A percentile compares a stretch with the other conserved stretches of the same genome.
Evolutionary conservation across 2,888 invertebrate species (phyloP).

Genomic region (Thumatha senex): DNA sequence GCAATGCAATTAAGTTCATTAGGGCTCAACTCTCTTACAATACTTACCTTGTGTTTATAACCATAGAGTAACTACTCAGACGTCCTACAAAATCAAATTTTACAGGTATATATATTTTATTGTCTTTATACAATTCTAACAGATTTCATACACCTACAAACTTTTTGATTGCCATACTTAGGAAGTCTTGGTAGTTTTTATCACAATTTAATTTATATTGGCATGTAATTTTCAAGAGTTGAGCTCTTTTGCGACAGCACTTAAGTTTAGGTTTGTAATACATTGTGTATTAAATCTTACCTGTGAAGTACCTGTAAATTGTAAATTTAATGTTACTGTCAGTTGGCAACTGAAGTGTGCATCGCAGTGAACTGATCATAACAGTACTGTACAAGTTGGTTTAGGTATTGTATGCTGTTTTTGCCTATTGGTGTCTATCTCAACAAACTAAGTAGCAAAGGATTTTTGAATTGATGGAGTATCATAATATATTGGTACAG

Average conservation of each 20-base stretch:
- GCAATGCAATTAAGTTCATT: constrained; percentile 77
- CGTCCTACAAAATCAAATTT: constrained; percentile 36
- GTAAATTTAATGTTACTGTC: constrained; percentile 74
- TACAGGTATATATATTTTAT: constrained; percentile 18
- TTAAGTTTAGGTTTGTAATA: constrained; percentile 74
- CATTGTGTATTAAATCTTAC: constrained; percentile 75
- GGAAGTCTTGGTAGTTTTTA: constrained; percentile 33
- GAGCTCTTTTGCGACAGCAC: constrained; percentile 75
- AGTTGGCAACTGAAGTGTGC: constrained; percentile 63
- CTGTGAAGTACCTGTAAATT: constrained; percentile 82
- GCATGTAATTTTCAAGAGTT: constrained; percentile 62
- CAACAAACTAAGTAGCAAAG: constrained; percentile 58
- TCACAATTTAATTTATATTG: constrained; percentile 34
- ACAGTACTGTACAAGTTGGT: constrained; percentile 45
- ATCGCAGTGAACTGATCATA: constrained; percentile 75
- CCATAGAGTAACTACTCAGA: constrained; percentile 26
- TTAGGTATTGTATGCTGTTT: constrained; percentile 74
- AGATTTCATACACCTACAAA: constrained; percentile 16
- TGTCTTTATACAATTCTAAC: neutral
- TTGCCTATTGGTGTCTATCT: constrained; percentile 72
- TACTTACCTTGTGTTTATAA: constrained; percentile 59
- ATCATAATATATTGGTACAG: constrained; percentile 58
- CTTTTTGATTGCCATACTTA: constrained; percentile 22
- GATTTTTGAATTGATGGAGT: constrained; percentile 68
- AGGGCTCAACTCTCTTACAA: constrained; percentile 69